Conservation (phyloP, 2,888 invertebrate genomes). For the Agonopterix subpropinquella region DNA sequence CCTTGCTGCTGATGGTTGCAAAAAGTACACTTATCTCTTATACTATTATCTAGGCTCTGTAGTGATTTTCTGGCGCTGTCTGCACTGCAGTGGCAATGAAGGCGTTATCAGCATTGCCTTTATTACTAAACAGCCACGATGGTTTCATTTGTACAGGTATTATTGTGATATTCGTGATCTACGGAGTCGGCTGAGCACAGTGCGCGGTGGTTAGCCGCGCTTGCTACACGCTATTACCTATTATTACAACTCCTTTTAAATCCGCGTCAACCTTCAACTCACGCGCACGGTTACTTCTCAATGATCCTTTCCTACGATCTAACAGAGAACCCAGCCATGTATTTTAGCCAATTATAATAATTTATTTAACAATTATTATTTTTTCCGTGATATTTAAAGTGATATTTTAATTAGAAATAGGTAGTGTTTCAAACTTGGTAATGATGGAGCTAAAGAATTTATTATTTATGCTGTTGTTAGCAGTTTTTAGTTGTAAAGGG, state of each 20-base stretch:
- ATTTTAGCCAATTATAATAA: constrained; percentile 15
- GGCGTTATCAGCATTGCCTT: not conserved
- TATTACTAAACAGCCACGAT: not conserved
- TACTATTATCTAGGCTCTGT: too few species aligned
- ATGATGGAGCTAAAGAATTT: constrained; percentile 21
- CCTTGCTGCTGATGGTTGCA: too few species aligned
- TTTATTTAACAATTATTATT: constrained; percentile 8
- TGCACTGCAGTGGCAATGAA: not conserved
- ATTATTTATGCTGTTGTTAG: constrained; percentile 24
- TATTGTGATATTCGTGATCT: not conserved
- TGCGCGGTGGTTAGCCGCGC: constrained; percentile 31
- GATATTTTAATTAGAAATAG: constrained; percentile 21
- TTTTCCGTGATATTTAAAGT: constrained; percentile 22
- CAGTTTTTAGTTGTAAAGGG: constrained; percentile 27
- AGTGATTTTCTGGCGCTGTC: too few species aligned
- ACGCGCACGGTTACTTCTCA: constrained; percentile 20
- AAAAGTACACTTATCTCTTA: too few species aligned
- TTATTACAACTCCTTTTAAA: constrained; percentile 4
- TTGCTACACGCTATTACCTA: constrained; percentile 27
- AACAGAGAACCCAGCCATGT: constrained; percentile 24
- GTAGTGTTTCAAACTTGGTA: constrained; percentile 16
- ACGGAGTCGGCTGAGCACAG: constrained; percentile 15
- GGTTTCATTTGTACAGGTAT: not conserved
- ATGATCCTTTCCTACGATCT: constrained; percentile 20
- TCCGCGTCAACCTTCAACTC: constrained; percentile 16